Percentiles rank a stretch among this genome's conserved stretches.
These are phyloP conservation scores for Apis florea DNA, from an alignment of 1,140 invertebrate species.

Conservation along the genomic window DNA sequence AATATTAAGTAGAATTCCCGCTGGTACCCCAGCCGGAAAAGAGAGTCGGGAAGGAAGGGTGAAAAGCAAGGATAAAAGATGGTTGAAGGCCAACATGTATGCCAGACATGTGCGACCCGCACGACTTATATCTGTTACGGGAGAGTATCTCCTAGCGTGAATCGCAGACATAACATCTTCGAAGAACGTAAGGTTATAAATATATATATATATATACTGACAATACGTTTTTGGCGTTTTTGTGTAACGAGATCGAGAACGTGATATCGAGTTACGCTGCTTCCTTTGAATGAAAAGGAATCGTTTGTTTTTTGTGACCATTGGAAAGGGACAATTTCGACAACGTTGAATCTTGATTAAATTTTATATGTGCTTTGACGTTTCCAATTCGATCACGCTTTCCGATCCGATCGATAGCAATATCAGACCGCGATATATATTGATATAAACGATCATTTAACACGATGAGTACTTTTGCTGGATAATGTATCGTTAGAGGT, in stretches of 20 bases:
- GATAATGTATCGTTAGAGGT: slow-evolving; percentile 5
- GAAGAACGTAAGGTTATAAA: slow-evolving; percentile 40
- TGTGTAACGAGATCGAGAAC: slow-evolving; percentile 20
- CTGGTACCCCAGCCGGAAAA: slow-evolving; percentile 3
- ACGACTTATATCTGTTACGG: slow-evolving; percentile 68
- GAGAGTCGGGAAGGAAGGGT: not conserved
- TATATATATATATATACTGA: slow-evolving; percentile 23
- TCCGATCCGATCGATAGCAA: not conserved
- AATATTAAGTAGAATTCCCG: slow-evolving; percentile 68
- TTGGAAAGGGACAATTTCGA: no score
- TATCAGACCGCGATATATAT: not conserved
- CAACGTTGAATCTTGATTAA: not conserved
- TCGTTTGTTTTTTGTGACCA: not conserved
- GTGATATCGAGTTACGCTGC: slow-evolving; percentile 1
- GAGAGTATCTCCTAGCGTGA: slow-evolving; percentile 40
- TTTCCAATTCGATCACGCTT: not conserved
- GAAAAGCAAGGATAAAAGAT: not conserved
- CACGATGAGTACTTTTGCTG: not conserved
- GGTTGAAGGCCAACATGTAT: slow-evolving; percentile 53
- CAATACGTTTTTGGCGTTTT: slow-evolving; percentile 12
- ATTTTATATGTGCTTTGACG: not conserved
- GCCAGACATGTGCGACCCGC: slow-evolving; percentile 67
- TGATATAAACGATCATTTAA: not conserved
- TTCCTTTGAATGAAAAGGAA: not conserved
- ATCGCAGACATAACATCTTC: slow-evolving; percentile 44